A percentile compares a stretch with the other conserved stretches of the same genome.
These are phyloP conservation scores for Betta splendens DNA, from an alignment of 2,797 vertebrate species.

Conservation along the genomic window DNA sequence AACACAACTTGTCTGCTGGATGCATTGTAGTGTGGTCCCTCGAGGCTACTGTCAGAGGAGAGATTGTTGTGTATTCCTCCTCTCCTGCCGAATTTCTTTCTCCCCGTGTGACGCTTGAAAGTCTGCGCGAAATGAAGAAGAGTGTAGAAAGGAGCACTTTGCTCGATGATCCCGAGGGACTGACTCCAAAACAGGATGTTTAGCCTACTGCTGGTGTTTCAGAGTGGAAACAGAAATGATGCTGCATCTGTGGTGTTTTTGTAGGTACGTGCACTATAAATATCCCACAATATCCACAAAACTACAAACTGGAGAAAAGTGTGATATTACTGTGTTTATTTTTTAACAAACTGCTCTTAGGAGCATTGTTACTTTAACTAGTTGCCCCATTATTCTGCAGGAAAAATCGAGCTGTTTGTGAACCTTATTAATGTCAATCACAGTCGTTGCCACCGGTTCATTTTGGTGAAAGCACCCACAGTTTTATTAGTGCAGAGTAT, in stretches of 20 bases:
- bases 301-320: slow-evolving; percentile 8
- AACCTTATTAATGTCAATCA: slow-evolving; percentile 61
- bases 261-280: slow-evolving; percentile 16
- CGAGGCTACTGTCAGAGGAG: slow-evolving; percentile 46
- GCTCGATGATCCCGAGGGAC: slow-evolving; percentile 51
- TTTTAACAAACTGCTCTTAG: slow-evolving; percentile 37
- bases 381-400: slow-evolving; percentile 32
- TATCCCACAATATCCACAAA: slow-evolving; percentile 9
- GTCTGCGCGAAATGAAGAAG: slow-evolving; percentile 48
- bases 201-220: slow-evolving; percentile 47
- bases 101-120: slow-evolving; percentile 44
- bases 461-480: slow-evolving; percentile 19
- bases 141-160: slow-evolving; percentile 48
- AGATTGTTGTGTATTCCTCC: slow-evolving; percentile 51
- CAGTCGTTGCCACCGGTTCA: slow-evolving; percentile 24
- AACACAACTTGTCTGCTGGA: slow-evolving; percentile 46
- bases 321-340: slow-evolving; percentile 8
- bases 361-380: slow-evolving; percentile 27
- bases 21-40: slow-evolving; percentile 62
- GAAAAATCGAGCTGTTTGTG: slow-evolving; percentile 34
- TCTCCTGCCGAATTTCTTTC: slow-evolving; percentile 45
- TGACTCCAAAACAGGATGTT: slow-evolving; percentile 54
- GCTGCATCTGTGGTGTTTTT: slow-evolving; percentile 12
- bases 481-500: slow-evolving; percentile 32
- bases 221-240: slow-evolving; percentile 18